These are phyloP conservation scores for Camelus dromedarius DNA, from an alignment of 2,113 vertebrate species.

Conservation along the genomic window DNA sequence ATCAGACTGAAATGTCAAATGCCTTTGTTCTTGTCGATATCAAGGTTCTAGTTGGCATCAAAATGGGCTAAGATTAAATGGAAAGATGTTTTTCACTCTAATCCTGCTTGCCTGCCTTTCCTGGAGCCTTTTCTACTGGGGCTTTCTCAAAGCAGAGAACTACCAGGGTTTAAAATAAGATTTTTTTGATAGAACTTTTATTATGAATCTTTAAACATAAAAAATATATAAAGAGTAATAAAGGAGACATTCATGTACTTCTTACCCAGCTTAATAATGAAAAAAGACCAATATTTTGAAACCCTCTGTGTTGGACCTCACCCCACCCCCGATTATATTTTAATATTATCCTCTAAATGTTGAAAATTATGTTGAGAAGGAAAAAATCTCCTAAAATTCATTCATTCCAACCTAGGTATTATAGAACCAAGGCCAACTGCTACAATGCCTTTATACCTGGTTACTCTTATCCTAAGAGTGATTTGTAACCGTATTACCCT, in stretches of 20 bases:
- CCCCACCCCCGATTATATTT: slow-evolving; percentile 40
- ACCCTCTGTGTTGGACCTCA: neutral
- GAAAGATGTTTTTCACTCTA: slow-evolving; percentile 51
- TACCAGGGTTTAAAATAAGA: slow-evolving; percentile 38
- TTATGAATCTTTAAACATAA: slow-evolving; percentile 58
- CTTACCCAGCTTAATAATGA: slow-evolving; percentile 50
- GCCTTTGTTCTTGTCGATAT: slow-evolving; percentile 52
- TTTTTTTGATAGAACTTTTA: slow-evolving; percentile 27
- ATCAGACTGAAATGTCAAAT: slow-evolving; percentile 50
- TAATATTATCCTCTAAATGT: slow-evolving; percentile 48
- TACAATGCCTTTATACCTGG: slow-evolving; percentile 13
- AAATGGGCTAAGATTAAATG: slow-evolving; percentile 64
- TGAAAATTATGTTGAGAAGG: slow-evolving; percentile 38
- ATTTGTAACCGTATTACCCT: slow-evolving; percentile 52
- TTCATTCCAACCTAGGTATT: slow-evolving; percentile 31
- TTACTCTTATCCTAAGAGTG: slow-evolving; percentile 52
- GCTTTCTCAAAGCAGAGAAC: slow-evolving; percentile 57
- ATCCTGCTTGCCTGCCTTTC: slow-evolving; percentile 56
- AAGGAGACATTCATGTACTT: neutral
- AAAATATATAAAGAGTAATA: slow-evolving; percentile 35
- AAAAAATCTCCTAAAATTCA: slow-evolving; percentile 35
- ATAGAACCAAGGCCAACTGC: slow-evolving; percentile 33
- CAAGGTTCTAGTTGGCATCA: slow-evolving; percentile 50
- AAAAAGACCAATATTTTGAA: slow-evolving; percentile 38
- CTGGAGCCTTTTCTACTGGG: slow-evolving; percentile 42